Conservation (phyloP, 2,797 vertebrate genomes). For the Orestias chungarensis region DNA sequence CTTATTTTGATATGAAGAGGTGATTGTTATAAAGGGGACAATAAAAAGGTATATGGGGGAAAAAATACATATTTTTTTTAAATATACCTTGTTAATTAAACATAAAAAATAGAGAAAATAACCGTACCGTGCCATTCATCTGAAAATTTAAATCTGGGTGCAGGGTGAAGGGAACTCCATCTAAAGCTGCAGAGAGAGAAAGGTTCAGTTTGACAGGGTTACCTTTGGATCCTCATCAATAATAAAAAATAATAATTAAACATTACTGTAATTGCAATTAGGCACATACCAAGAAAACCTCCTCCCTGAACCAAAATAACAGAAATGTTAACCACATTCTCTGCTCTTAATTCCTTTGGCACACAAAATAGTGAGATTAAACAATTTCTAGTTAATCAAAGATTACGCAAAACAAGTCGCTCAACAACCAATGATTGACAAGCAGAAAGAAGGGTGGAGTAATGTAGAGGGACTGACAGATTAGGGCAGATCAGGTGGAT, state of each 20-base stretch:
- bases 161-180: conserved; percentile 82
- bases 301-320: not conserved
- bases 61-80: not conserved
- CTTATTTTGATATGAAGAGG: too few species aligned
- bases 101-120: not conserved
- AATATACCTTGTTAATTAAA: not conserved
- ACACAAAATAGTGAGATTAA: not conserved
- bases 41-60: not conserved
- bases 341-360: not conserved
- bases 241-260: not conserved
- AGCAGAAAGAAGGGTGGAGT: too few species aligned
- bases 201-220: not conserved
- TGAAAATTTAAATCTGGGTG: conserved; percentile 78
- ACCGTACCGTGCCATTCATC: conserved; percentile 60
- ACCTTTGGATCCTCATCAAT: not conserved
- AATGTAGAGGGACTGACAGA: too few species aligned
- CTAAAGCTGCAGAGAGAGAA: conserved; percentile 69
- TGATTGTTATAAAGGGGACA: not conserved
- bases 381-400: too few species aligned
- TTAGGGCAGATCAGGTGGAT: too few species aligned
- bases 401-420: too few species aligned
- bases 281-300: not conserved
- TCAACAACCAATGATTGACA: too few species aligned
- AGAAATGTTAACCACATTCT: not conserved
- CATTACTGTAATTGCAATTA: not conserved